These are phyloP conservation scores for Buceros bicornis DNA, from an alignment of 2,797 vertebrate species.

Conservation along the genomic window DNA sequence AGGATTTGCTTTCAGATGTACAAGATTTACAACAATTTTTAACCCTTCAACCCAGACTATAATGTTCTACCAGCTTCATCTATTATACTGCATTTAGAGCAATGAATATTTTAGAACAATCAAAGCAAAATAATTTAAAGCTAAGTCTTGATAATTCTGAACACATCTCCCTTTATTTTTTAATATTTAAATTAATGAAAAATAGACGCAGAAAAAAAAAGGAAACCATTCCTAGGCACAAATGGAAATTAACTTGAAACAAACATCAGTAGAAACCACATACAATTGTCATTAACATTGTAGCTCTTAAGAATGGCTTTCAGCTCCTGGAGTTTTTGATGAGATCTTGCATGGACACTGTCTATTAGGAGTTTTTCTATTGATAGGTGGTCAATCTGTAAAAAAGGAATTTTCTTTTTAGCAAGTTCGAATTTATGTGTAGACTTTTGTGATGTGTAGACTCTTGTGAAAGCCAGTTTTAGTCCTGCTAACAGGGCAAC, in stretches of 20 bases:
- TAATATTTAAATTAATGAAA: background rate
- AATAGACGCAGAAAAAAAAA: background rate
- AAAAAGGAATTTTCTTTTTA: background rate
- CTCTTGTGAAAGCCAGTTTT: background rate
- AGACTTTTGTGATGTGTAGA: background rate
- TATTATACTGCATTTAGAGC: background rate
- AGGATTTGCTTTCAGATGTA: background rate
- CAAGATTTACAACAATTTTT: background rate
- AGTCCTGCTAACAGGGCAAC: background rate
- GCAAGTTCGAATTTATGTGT: background rate
- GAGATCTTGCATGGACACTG: constrained; percentile 95
- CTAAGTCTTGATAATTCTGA: background rate
- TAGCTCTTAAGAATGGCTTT: constrained; percentile 94
- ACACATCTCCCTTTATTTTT: background rate
- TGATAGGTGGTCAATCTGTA: constrained; percentile 96
- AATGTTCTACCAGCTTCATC: background rate
- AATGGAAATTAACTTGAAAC: background rate
- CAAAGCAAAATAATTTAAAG: background rate
- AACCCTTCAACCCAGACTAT: background rate
- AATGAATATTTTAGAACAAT: background rate
- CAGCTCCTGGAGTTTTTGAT: constrained; percentile 98
- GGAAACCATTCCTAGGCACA: background rate
- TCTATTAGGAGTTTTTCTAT: constrained; percentile 98
- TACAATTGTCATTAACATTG: constrained; percentile 95
- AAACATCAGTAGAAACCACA: constrained; percentile 65